Evolutionary conservation across 2,797 vertebrate species (phyloP).

Genomic region (Thunnus albacares): DNA sequence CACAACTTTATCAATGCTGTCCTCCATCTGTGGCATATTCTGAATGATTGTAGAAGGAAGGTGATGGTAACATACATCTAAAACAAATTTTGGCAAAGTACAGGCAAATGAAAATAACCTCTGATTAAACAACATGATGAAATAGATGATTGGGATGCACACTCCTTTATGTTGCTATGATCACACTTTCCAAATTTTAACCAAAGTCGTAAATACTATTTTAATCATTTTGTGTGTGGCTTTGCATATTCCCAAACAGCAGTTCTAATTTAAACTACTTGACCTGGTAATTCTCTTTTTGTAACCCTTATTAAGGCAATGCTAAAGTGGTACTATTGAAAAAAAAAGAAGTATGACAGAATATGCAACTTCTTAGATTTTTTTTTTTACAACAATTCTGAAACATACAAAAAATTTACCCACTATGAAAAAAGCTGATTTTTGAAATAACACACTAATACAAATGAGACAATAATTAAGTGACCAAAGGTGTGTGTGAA

Average conservation of each 20-base stretch:
- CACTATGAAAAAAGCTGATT: neutral
- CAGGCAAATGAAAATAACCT: neutral
- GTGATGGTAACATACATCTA: neutral
- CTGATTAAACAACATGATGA: neutral
- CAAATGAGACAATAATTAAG: constrained; percentile 4
- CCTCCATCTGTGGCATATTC: neutral
- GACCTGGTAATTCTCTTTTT: neutral
- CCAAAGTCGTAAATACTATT: neutral
- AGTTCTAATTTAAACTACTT: neutral
- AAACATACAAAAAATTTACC: neutral
- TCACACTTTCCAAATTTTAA: neutral
- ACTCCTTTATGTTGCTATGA: too few relatives aligned
- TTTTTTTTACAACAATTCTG: neutral
- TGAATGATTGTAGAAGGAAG: neutral
- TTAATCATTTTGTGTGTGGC: neutral
- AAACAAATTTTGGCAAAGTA: neutral
- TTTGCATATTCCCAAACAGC: constrained; percentile 10
- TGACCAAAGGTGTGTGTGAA: constrained; percentile 25
- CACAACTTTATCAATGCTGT: neutral
- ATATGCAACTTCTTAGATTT: neutral
- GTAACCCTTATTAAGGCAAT: neutral
- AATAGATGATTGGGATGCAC: neutral
- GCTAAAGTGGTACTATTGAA: neutral
- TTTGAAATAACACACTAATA: neutral
- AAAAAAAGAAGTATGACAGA: constrained; percentile 3